Percentiles rank a stretch among this genome's conserved stretches.
phyloP scores from a whole-genome alignment of 2,113 vertebrate species.

The Phaethornis superciliosus region DNA sequence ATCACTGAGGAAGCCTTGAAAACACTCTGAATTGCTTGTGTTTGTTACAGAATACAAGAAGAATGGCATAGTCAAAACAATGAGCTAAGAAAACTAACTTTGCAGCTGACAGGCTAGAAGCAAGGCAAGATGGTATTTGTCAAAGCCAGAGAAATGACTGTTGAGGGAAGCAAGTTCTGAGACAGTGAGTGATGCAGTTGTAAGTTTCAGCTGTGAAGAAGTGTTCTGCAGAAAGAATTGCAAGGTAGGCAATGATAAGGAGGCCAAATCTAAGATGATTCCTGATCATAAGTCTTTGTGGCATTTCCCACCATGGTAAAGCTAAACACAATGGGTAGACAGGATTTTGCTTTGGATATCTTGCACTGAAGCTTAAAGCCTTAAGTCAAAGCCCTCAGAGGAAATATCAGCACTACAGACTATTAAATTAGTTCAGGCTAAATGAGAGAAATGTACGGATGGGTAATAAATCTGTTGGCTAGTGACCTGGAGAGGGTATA shows the following conservation, averaged over 20 bases:
- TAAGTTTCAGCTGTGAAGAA: not conserved
- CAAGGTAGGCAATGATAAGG: not conserved
- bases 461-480: not conserved
- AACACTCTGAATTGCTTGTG: conserved; percentile 16
- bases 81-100: conserved; percentile 43
- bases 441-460: not conserved
- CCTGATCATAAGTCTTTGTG: not conserved
- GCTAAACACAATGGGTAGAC: not conserved
- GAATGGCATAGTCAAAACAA: conserved; percentile 51
- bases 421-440: not conserved
- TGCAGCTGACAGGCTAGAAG: conserved; percentile 40
- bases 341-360: not conserved
- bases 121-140: conserved; percentile 23
- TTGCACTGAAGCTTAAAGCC: not conserved
- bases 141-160: conserved; percentile 30
- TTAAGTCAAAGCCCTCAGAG: not conserved
- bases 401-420: not conserved
- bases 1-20: conserved; percentile 8
- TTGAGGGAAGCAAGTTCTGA: conserved; percentile 13
- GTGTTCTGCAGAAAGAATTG: not conserved
- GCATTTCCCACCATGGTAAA: not conserved
- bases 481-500: not conserved
- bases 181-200: not conserved
- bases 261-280: not conserved
- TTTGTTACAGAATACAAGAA: conserved; percentile 21